phyloP scores from a whole-genome alignment of 64 coral and sea anemone genomes.

The Montipora capricornis region DNA sequence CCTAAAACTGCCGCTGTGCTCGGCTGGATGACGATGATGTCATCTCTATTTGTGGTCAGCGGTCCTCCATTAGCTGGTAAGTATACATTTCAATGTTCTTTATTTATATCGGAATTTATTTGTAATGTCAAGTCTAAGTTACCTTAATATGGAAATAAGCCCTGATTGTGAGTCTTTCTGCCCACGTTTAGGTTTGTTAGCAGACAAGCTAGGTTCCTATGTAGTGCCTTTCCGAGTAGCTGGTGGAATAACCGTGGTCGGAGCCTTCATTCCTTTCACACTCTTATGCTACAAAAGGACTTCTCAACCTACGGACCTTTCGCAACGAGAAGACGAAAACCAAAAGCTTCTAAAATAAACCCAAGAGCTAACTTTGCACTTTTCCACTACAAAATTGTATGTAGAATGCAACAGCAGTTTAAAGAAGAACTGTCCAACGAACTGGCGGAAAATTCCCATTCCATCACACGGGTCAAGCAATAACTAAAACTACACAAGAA shows the following conservation, averaged over 20 bases:
- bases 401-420: too few species aligned
- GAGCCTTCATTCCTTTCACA: constrained; percentile 24
- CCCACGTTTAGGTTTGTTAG: constrained; percentile 17
- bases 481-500: too few species aligned
- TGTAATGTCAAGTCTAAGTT: too few species aligned
- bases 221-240: constrained; percentile 33
- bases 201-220: constrained; percentile 53
- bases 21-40: neutral
- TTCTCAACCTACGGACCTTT: neutral
- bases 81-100: too few species aligned
- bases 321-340: neutral
- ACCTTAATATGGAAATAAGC: too few species aligned
- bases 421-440: too few species aligned
- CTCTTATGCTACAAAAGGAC: neutral
- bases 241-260: constrained; percentile 33
- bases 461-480: too few species aligned
- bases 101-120: too few species aligned
- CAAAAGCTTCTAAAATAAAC: neutral
- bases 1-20: neutral
- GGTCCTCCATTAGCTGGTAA: constrained; percentile 24
- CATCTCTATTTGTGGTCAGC: neutral
- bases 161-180: too few species aligned
- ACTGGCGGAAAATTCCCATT: too few species aligned
- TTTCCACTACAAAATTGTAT: too few species aligned
- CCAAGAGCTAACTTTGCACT: neutral